Evolutionary conservation across 2,888 invertebrate species (phyloP).

Genomic region (Trissoscelio sp.): DNA sequence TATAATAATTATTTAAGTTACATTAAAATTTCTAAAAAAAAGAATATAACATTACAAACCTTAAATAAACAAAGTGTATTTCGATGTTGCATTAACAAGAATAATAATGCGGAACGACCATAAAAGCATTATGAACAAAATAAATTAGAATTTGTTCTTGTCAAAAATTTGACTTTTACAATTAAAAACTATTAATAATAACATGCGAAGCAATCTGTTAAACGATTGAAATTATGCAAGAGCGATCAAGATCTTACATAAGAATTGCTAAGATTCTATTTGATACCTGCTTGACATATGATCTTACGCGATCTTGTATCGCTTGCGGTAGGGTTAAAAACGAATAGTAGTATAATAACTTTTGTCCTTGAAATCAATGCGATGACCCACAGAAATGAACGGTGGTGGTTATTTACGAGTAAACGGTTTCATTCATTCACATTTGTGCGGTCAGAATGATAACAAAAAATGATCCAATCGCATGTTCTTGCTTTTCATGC

Average conservation of each 20-base stretch:
- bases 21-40: too few species aligned
- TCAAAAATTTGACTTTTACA: too few species aligned
- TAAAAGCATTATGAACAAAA: too few species aligned
- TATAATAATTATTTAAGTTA: too few species aligned
- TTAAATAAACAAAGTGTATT: too few species aligned
- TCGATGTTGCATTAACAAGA: too few species aligned
- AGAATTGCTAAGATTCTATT: conserved; percentile 33
- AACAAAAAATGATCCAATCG: background rate
- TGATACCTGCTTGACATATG: conserved; percentile 40
- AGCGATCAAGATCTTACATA: conserved; percentile 47
- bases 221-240: conserved; percentile 33
- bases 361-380: conserved; percentile 65
- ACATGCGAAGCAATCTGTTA: conserved; percentile 16
- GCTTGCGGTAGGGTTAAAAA: conserved; percentile 51
- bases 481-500: background rate
- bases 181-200: conserved; percentile 6
- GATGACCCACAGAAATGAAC: conserved; percentile 58
- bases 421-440: conserved; percentile 39
- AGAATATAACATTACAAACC: too few species aligned
- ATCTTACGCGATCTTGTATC: conserved; percentile 48
- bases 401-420: conserved; percentile 49
- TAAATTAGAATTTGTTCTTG: too few species aligned
- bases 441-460: background rate
- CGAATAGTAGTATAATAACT: conserved; percentile 37
- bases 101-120: too few species aligned